Conservation (phyloP, 2,113 vertebrate species). For the Psilopsiagon aymara region DNA sequence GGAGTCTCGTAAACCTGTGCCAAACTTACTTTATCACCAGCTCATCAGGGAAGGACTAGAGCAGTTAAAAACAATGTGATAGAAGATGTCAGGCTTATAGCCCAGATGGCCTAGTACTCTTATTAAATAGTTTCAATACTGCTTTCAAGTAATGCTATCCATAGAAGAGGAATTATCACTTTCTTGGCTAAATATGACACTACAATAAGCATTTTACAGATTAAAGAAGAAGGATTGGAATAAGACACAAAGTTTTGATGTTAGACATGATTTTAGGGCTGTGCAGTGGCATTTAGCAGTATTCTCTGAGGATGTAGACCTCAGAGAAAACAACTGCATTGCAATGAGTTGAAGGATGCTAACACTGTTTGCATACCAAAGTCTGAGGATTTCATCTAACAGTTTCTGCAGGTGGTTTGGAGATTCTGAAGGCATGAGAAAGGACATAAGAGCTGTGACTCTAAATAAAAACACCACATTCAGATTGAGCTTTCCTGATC, state of each 20-base stretch:
- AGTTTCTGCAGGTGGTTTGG: background rate
- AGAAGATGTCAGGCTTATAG: background rate
- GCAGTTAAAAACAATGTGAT: background rate
- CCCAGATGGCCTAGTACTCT: background rate
- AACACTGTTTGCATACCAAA: background rate
- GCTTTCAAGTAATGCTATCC: background rate
- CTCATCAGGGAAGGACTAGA: background rate
- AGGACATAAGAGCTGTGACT: background rate
- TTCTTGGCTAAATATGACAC: background rate
- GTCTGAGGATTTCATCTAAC: background rate
- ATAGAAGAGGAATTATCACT: background rate
- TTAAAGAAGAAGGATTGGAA: background rate
- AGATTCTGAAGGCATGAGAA: background rate
- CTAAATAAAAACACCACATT: background rate
- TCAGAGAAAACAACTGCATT: background rate
- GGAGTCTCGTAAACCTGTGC: background rate
- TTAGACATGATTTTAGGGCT: background rate
- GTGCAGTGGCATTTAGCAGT: background rate
- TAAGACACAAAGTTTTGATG: background rate
- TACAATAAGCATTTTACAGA: background rate
- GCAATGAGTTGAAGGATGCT: background rate
- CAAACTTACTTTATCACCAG: background rate
- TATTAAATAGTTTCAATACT: background rate
- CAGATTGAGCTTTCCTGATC: background rate
- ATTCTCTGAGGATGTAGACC: background rate